Evolutionary conservation across 2,888 invertebrate species (phyloP), one percentile per base, ranked within the genome.

Genomic region (Thera obeliscata): DNA sequence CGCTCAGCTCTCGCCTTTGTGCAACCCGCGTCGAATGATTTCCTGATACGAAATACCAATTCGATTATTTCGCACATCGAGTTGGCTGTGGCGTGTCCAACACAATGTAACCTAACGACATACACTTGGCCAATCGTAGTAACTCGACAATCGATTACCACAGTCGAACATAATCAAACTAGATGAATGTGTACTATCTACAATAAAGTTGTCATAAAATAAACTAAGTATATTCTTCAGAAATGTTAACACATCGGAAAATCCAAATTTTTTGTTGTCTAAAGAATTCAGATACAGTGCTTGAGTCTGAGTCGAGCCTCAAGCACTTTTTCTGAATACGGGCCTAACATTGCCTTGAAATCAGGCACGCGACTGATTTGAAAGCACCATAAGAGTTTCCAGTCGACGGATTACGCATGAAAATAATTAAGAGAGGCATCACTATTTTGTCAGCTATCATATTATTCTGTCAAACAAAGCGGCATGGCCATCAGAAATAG

Each of bases 401-500:
- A 22, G 22, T 22, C 22, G 22, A 22, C 22, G 22, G 22, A 22
- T 22, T 22, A 22, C 22, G 22, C 22, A 22, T 22, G 22, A 22
- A 22, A 22, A 22, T 1, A 41, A 41, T 41, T 2, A 4, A 41
- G 41, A 6, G 36, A 64, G 41, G 5, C 8, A 36, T 38, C 55
- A 60, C 52, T 41, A 52, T 64, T 66, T 57, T 52, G 58, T 56
- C 52, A 54, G 56, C 48, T 57, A 57, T 61, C 56, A 5, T 41
- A 38, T 1, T 41, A 56, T 68, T 61, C 36, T 52, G 35, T 35
- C 36, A 61, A 68, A 11, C 54, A 57, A 64, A 67, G 61, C 43
- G 50, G 35, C 56, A 22, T 38, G 38, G 61, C 55, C 64, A 64
- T 68, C 64, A 43, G 38, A 69, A 61, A 68, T 68, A 62, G 61